Evolutionary conservation across 2,888 invertebrate species (phyloP).

Genomic region (Vandiemenella viatica): DNA sequence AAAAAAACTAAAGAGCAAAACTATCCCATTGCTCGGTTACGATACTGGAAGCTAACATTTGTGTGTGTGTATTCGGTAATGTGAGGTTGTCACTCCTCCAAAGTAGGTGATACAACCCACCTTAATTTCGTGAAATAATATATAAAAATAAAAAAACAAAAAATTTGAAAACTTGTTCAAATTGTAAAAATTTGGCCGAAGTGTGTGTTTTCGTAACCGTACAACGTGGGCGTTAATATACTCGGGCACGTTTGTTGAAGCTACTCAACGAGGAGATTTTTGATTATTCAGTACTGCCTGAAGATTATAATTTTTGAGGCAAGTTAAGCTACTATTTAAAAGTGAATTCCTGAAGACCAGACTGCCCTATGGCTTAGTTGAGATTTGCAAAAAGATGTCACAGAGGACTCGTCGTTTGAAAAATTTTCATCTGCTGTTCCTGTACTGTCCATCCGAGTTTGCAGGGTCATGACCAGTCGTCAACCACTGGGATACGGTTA

Average conservation of each 20-base stretch:
- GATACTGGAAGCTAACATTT: no score
- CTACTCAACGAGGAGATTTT: conserved; percentile 3
- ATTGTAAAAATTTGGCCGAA: conserved; percentile 39
- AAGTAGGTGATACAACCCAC: conserved; percentile 70
- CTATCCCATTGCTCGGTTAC: no score
- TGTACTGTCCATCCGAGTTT: conserved; percentile 95
- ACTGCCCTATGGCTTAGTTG: conserved; percentile 89
- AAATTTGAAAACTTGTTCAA: conserved; percentile 54
- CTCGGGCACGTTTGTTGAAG: neutral
- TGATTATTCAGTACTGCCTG: neutral
- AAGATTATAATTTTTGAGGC: neutral
- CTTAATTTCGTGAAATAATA: conserved; percentile 54
- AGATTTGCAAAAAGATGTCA: conserved; percentile 94
- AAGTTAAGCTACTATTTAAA: conserved; percentile 24
- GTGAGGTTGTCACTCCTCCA: conserved; percentile 68
- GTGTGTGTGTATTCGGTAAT: no score
- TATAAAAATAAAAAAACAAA: conserved; percentile 64
- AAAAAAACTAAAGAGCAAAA: no score
- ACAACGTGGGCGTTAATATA: conserved; percentile 16
- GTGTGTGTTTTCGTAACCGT: conserved; percentile 11
- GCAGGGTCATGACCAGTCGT: conserved; percentile 93
- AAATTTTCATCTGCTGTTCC: conserved; percentile 98
- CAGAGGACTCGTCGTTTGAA: conserved; percentile 97
- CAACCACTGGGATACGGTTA: conserved; percentile 98
- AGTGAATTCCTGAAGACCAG: conserved; percentile 75